These are phyloP conservation scores for Hirtodrosophila trivittata DNA, from an alignment of 2,888 invertebrate species.

Conservation along the genomic window DNA sequence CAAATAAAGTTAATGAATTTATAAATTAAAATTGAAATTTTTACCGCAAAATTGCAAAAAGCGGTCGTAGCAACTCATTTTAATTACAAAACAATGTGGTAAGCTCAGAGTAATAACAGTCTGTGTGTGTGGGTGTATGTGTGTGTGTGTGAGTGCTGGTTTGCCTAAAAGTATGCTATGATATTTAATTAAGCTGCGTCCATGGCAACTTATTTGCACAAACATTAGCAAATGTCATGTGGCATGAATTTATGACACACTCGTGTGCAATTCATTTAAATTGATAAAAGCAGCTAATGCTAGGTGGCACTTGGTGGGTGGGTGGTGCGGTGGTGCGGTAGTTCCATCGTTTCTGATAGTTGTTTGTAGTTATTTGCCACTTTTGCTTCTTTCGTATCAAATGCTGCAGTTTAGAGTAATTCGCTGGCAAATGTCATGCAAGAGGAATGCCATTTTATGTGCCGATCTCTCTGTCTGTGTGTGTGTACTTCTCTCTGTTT, in stretches of 20 bases:
- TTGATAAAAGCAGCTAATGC: conserved; percentile 73
- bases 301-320: neutral
- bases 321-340: conserved; percentile 25
- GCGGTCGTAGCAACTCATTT: conserved; percentile 51
- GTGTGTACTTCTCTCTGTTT: conserved; percentile 21
- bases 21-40: conserved; percentile 65
- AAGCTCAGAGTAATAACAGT: too few relatives aligned
- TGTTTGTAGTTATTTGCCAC: conserved; percentile 40
- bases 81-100: conserved; percentile 66
- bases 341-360: too few relatives aligned
- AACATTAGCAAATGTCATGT: conserved; percentile 75
- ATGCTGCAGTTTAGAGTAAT: conserved; percentile 78
- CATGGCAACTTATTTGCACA: conserved; percentile 53
- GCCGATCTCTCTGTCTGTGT: conserved; percentile 19
- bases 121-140: neutral
- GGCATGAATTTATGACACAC: conserved; percentile 77
- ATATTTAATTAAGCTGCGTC: conserved; percentile 65
- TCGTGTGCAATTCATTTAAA: conserved; percentile 80
- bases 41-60: conserved; percentile 40
- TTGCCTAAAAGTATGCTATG: conserved; percentile 32
- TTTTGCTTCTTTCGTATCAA: conserved; percentile 57
- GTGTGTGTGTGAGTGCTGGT: conserved; percentile 7
- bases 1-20: conserved; percentile 54
- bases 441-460: conserved; percentile 72
- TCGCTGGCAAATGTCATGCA: conserved; percentile 74